Base-by-base conservation (phyloP, 2,888 invertebrate species). In the Eubasilissa splendida region DNA sequence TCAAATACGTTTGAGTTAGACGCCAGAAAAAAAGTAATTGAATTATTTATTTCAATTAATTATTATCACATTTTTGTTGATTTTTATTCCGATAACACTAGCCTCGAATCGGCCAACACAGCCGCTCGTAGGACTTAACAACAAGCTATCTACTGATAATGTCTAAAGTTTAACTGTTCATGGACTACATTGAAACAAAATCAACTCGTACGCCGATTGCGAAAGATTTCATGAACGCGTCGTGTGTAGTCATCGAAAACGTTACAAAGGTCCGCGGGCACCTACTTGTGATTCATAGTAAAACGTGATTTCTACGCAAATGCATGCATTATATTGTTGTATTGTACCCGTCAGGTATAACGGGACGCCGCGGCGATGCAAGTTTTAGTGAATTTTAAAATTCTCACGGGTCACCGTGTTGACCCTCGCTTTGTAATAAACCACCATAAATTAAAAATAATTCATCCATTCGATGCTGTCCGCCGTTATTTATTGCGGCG, bases 351-450 rank as follows among this genome's bases (percentile, higher is more conserved):
- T 33, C 50, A 5, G 66, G 42, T 66, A 50, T 50, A 33, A 66
- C n/a, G 31, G 52, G 66, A 66, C 66, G 33, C 11, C 42, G n/a
- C 10, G 52, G n/a, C 52, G 42, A 8, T 71, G 63, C 12, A 66
- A 58, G 77, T 80, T 73, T 79, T 74, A 56, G 74, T 80, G 14
- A 74, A 80, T 70, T 79, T 70, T 60, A 70, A 74, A 53, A 12
- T 82, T 82, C 81, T 76, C 79, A 82, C 79, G 79, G 81, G 81
- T 82, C 81, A 82, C 68, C 79, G 50, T 76, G 68, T 58, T 82
- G 81, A 82, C 81, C 81, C 81, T 53, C 52, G 66, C 79, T 22
- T 70, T 68, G 56, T 14, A 53, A 59, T 42, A 60, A 14, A 42
- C 71, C 31, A 71, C 70, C 53, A 78, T 78, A 78, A 78, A 78